phyloP scores from a whole-genome alignment of 2,113 vertebrate genomes.

The Hiodon tergisus region DNA sequence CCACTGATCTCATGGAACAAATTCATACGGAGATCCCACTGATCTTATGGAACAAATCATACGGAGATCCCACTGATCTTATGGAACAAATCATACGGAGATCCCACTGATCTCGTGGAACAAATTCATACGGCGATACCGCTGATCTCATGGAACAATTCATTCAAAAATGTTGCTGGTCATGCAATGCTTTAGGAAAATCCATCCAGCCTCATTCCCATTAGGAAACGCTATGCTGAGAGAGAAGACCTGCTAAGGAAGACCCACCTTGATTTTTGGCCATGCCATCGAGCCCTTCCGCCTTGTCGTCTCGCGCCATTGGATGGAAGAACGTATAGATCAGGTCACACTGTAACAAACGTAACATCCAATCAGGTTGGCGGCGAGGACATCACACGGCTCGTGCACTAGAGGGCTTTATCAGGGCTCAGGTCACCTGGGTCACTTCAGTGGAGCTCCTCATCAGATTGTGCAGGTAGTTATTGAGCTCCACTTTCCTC shows the following conservation, averaged over 20 bases:
- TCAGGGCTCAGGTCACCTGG: slow-evolving; percentile 67
- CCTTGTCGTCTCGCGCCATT: slow-evolving; percentile 88
- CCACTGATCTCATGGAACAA: too few species aligned
- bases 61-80: too few species aligned
- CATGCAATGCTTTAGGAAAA: too few species aligned
- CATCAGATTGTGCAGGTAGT: slow-evolving; percentile 91
- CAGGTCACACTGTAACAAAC: slow-evolving; percentile 85
- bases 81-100: too few species aligned
- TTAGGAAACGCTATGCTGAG: not conserved
- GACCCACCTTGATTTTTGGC: slow-evolving; percentile 69
- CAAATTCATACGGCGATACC: too few species aligned
- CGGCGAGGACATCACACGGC: not conserved
- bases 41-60: too few species aligned
- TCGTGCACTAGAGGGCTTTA: not conserved
- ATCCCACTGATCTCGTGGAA: too few species aligned
- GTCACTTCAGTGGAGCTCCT: slow-evolving; percentile 81
- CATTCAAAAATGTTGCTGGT: too few species aligned
- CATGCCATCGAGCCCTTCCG: slow-evolving; percentile 76
- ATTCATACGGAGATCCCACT: too few species aligned
- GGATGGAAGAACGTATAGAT: slow-evolving; percentile 98
- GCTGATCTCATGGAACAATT: too few species aligned
- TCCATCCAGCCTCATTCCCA: not conserved
- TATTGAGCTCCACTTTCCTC: slow-evolving; percentile 92
- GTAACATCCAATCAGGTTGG: too few species aligned
- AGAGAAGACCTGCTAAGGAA: not conserved